A percentile compares a stretch with the other conserved stretches of the same genome.
Evolutionary conservation across 1,140 invertebrate species (phyloP).

Genomic region (Elysia chlorotica): DNA sequence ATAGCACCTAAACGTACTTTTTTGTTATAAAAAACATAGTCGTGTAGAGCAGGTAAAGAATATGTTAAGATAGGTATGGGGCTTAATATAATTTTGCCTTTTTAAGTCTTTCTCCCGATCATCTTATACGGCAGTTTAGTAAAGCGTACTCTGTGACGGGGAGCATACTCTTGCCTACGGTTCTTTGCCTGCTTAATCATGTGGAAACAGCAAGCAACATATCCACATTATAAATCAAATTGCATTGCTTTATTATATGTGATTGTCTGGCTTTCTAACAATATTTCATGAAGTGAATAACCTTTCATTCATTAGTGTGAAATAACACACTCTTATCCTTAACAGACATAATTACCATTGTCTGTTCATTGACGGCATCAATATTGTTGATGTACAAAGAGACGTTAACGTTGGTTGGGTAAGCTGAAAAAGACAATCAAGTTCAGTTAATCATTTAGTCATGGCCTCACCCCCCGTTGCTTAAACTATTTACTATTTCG

Average conservation of each 20-base stretch:
- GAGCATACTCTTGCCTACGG: neutral
- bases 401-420: conserved; percentile 35
- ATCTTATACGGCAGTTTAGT: too few relatives aligned
- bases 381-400: conserved; percentile 40
- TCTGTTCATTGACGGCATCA: conserved; percentile 44
- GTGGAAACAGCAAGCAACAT: neutral
- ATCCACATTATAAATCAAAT: neutral
- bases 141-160: too few relatives aligned
- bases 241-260: neutral
- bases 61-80: too few relatives aligned
- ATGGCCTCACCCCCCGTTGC: too few relatives aligned
- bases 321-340: neutral
- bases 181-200: neutral
- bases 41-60: too few relatives aligned
- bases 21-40: too few relatives aligned
- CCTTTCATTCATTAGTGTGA: neutral
- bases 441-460: too few relatives aligned
- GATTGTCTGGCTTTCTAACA: neutral
- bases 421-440: too few relatives aligned
- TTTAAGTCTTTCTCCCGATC: too few relatives aligned
- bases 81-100: too few relatives aligned
- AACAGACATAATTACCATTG: conserved; percentile 36
- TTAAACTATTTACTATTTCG: too few relatives aligned
- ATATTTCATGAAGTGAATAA: neutral
- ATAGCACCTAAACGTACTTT: too few relatives aligned